Evolutionary conservation across 2,113 vertebrate species (phyloP), one percentile per base, ranked within the genome.

Genomic region (Pluvianellus socialis): DNA sequence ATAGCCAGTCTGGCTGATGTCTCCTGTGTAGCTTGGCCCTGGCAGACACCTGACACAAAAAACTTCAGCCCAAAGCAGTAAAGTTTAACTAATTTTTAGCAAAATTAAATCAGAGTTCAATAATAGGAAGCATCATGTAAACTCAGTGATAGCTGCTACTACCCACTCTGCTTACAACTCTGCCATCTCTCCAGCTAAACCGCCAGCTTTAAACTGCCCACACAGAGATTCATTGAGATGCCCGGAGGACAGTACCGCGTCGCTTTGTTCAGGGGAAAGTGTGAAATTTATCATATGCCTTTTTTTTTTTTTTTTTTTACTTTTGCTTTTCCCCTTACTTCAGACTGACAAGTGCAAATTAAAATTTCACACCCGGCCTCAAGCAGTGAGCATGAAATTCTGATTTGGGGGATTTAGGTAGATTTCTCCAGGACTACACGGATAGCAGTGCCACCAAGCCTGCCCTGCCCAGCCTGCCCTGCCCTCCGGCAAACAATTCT

Each of bases 321-420:
- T 95, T 96, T 96, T 59, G 80, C 76, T 91, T 93, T 90, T 66
- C 67, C 94, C 83, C 81, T 95, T 72, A 38, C 93, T 86, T 94
- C 87, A 95, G 96, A 91, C 87, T 96, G 97, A 96, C 94, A 95
- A 96, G 95, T 50, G 79, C 89, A 96, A 97, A 97, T 96, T 96
- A 97, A 94, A 97, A 94, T 97, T 97, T 97, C 96, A 95, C 94
- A 96, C 84, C 79, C 89, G 77, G 90, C 58, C 63, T 96, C 87
- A 74, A 73, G 85, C 9, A 86, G 55, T 17, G 92, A 94, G 85
- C 55, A 76, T 75, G 55, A 92, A 95, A 94, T 91, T 89, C 80
- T 79, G 88, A 94, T 97, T 56, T 42, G 13, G 50, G 63, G 86
- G 80, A 62, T 94, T 92, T 91, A 79, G 95, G 95, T 61, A 95